Conservation (phyloP, 2,888 invertebrate species). For the Macaria notata region DNA sequence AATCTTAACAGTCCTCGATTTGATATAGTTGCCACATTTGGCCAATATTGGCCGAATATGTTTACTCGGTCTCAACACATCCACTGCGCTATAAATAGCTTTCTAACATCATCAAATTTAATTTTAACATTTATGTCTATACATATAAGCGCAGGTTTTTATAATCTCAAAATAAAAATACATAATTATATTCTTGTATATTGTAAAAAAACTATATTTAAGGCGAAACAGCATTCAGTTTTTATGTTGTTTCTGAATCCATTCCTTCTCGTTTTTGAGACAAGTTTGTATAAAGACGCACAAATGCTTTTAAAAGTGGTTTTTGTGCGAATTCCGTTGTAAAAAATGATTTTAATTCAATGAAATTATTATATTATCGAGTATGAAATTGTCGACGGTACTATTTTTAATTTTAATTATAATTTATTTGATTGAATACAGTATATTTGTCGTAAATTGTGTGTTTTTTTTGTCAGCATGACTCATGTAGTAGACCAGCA, state of each 20-base stretch:
- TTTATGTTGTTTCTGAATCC: slow-evolving; percentile 35
- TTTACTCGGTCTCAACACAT: slow-evolving; percentile 3
- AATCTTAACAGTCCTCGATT: too few relatives aligned
- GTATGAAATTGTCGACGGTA: slow-evolving; percentile 65
- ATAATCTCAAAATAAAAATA: slow-evolving; percentile 62
- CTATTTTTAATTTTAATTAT: slow-evolving; percentile 72
- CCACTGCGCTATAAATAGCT: slow-evolving; percentile 37
- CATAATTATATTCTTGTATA: slow-evolving; percentile 52
- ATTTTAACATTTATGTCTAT: slow-evolving; percentile 29
- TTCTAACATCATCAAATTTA: slow-evolving; percentile 24
- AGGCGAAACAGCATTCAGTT: slow-evolving; percentile 29
- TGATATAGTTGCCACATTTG: too few relatives aligned
- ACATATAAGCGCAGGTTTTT: slow-evolving; percentile 48
- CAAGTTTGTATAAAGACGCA: slow-evolving; percentile 52
- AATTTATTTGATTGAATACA: slow-evolving; percentile 79
- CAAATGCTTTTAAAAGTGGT: slow-evolving; percentile 44
- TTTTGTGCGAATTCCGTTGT: slow-evolving; percentile 39
- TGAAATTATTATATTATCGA: slow-evolving; percentile 57
- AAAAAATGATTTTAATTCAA: slow-evolving; percentile 45
- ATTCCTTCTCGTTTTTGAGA: slow-evolving; percentile 45
- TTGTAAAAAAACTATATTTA: slow-evolving; percentile 46
- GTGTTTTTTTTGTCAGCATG: slow-evolving; percentile 26
- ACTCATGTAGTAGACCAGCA: too few relatives aligned
- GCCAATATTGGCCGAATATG: not conserved
- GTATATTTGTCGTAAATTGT: slow-evolving; percentile 72